Base-by-base conservation (phyloP, 2,888 invertebrate species). In the Hermodice carunculata region DNA sequence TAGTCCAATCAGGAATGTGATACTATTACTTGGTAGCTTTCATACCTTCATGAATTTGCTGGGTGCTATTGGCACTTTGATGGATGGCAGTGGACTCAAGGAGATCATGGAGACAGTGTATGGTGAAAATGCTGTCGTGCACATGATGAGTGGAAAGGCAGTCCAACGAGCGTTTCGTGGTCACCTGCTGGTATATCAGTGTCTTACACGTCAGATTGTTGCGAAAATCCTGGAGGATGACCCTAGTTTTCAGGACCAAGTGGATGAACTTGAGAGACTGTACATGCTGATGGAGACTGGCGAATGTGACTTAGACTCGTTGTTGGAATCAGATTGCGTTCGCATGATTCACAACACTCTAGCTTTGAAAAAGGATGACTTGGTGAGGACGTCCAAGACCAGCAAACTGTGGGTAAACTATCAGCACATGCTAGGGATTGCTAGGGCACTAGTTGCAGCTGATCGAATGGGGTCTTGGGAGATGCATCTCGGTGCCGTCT, bases 391-490 rank as follows among this genome's bases (percentile, higher is more conserved):
- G 22, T 65, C 61, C 19, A 52, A 65, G 31, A 65, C 65, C 11
- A 54, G 66, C 40, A 28, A 58, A 46, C 51, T 66, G 31, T 66
- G 56, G 66, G 17, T 65, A 26, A 46, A 58, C 29, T 67, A 60
- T 49, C 65, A 59, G 28, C 24, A 49, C 19, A 66, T 66, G 66
- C 14, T 57, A 17, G 40, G 32, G 26, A 24, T 66, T 57, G 64
- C 66, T 22, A 32, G 64, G 42, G 26, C 14, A 28, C 42, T 66
- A 19, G 24, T 66, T 5, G 28, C 24, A 31, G 66, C 66, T 32
- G 64, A 66, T 37, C 54, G 64, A 29, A 66, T 42, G 19, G 64
- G 66, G n/a, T 66, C 64, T n/a, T 66, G 66, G 64, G 19, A n/a
- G 26, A 46, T 34, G 64, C 49, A 66, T 49, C 40, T 59, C 17